Conservation (phyloP, 1,140 invertebrate genomes). For the Nymphalis io region DNA sequence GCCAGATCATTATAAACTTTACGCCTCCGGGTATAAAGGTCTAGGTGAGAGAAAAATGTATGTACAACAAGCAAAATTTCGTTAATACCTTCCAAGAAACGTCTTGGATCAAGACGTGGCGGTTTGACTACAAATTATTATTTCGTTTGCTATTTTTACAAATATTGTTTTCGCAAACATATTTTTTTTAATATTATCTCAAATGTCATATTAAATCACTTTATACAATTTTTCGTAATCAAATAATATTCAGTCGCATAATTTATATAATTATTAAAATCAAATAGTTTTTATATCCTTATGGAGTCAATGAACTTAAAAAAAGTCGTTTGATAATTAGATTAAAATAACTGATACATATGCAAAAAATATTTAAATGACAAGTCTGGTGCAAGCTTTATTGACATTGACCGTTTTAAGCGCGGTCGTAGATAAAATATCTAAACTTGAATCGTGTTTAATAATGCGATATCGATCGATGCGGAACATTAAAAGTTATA, state of each 20-base stretch:
- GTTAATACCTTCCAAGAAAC: constrained; percentile 57
- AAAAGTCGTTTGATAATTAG: constrained; percentile 59
- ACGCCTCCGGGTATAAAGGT: constrained; percentile 27
- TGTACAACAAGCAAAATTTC: constrained; percentile 39
- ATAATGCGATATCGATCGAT: background rate
- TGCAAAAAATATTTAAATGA: constrained; percentile 61
- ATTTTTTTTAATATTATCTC: background rate
- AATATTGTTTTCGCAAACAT: background rate
- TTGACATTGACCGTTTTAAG: constrained; percentile 55
- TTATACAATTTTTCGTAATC: background rate
- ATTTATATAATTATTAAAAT: constrained; percentile 3
- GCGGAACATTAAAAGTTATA: background rate
- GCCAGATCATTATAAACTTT: constrained; percentile 51
- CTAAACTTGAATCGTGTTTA: constrained; percentile 31
- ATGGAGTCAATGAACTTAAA: constrained; percentile 55
- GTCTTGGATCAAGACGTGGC: constrained; percentile 56
- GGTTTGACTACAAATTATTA: constrained; percentile 55
- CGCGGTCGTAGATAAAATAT: constrained; percentile 44
- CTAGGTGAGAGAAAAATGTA: constrained; percentile 20
- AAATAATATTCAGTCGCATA: constrained; percentile 13
- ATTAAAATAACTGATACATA: constrained; percentile 52
- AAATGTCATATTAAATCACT: no score
- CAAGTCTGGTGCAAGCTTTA: constrained; percentile 52
- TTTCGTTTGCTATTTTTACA: constrained; percentile 37
- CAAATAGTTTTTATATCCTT: constrained; percentile 26